Evolutionary conservation across 2,888 invertebrate species (phyloP).

Genomic region (Prosopocoilus inquinatus): DNA sequence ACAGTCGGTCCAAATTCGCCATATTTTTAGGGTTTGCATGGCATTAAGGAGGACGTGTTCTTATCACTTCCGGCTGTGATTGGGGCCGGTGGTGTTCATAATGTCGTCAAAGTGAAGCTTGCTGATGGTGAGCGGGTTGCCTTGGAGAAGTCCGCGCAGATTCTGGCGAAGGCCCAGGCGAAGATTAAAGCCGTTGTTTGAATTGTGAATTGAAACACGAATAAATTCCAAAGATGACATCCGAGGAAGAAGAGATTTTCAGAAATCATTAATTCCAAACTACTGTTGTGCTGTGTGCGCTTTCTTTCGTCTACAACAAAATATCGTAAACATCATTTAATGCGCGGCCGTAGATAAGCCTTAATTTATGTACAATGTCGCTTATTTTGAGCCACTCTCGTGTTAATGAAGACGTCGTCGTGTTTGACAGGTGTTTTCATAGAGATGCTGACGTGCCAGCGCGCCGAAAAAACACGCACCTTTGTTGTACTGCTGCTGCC

Average conservation of each 20-base stretch:
- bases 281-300: slow-evolving; percentile 1
- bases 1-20: background rate
- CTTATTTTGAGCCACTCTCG: background rate
- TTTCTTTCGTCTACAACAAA: background rate
- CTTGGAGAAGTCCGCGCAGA: background rate
- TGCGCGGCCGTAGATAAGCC: background rate
- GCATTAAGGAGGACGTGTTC: background rate
- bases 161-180: background rate
- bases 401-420: slow-evolving; percentile 4
- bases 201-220: background rate
- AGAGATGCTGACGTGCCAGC: background rate
- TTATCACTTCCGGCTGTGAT: background rate
- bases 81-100: background rate
- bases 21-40: background rate
- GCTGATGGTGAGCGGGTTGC: background rate
- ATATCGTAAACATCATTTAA: background rate
- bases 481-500: background rate
- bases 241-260: too few species aligned
- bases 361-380: background rate
- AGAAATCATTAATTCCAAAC: background rate
- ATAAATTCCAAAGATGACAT: too few species aligned
- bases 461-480: background rate
- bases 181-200: background rate
- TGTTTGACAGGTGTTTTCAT: slow-evolving; percentile 5
- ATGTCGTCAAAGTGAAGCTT: background rate